Evolutionary conservation across 2,888 invertebrate species (phyloP), one percentile per base, ranked within the genome.

Genomic region (Loripinus fragilis): DNA sequence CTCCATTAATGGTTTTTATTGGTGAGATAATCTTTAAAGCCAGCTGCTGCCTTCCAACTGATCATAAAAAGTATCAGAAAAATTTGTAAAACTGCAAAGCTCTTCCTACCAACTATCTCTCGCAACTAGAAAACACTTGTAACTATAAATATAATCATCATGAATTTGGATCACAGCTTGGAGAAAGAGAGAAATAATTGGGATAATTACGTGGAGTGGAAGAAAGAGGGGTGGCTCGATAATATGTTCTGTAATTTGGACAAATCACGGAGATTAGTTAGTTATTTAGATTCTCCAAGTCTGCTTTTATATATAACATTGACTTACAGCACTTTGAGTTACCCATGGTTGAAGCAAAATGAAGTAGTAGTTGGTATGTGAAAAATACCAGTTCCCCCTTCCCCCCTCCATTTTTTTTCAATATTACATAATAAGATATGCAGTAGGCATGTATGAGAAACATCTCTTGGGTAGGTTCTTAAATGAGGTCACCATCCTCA

Each of bases 141-240:
- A 60, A 60, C 60, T 33, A 60, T 60, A 60, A 60, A 52, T 33
- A 67, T 67, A 67, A 67, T 67, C 67, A 28, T 5, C 41, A 67
- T 38, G 41, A 67, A 67, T 67, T 67, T 67, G 67, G 67, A 67
- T 8, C 67, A 45, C 67, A 67, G 67, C 67, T 67, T 67, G 67
- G 67, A 25, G 42, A 42, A 12, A 23, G 2, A 15, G 42, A 28
- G 67, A 33, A 67, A 42, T 67, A 41, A 67, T 67, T 67, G 25
- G 42, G 41, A 41, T 67, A 67, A 67, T 67, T 67, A 67, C 67
- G n/a, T 17, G 23, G 38, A 38, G 38, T 38, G 38, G 12, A 38
- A 38, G 38, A 42, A 23, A 42, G 67, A 42, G 41, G 23, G 12
- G 28, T 67, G 12, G n/a, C 23, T 28, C 67, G 38, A 42, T 25